Evolutionary conservation across 1,140 invertebrate species (phyloP), one percentile per base, ranked within the genome.

Genomic region (Drosophila pallidifrons): DNA sequence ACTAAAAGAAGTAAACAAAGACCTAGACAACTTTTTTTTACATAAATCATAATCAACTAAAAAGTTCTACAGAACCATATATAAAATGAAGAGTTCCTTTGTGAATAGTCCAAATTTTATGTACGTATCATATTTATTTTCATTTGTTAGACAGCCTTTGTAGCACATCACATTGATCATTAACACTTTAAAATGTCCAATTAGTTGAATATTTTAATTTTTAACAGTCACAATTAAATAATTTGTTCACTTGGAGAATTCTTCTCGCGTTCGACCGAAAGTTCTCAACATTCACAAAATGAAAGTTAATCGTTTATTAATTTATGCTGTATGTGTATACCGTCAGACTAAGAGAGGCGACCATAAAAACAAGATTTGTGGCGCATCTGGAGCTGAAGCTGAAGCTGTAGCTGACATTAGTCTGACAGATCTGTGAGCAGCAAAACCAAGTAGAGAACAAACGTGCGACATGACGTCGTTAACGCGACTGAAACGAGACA

Each of bases 381-480:
- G 54, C 46, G 52, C 52, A 71, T 57, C 52, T 52, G 45, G 2
- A 30, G 52, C 25, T 72, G 45, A 52, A 32, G 30, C 30, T 20
- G 20, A 25, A 25, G 20, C 20, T 25, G 20, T 25, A 25, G 54
- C 32, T 72, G 46, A 60, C 28, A 55, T 61, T 61, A 61, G 55
- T 16, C 74, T 58, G 46, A 41, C 58, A 77, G 74, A 61, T 71
- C 16, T 68, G 45, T 54, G 51, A 13, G 57, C 49, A 46, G 52
- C 20, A 54, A 49, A 75, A 61, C 60, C 41, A 71, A 65, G 54
- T 60, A 16, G 28, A 72, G 69, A 77, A 74, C 75, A 74, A 82
- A 89, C 88, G 88, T 83, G 80, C 88, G 81, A 91, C 88, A 91
- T 91, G 88, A 87, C 81, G 82, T 83, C 88, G 88, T 83, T 86